Percentiles rank a stretch among this genome's conserved stretches.
phyloP scores from a whole-genome alignment of 2,797 vertebrate species.

The Cirrhinus mrigala region DNA sequence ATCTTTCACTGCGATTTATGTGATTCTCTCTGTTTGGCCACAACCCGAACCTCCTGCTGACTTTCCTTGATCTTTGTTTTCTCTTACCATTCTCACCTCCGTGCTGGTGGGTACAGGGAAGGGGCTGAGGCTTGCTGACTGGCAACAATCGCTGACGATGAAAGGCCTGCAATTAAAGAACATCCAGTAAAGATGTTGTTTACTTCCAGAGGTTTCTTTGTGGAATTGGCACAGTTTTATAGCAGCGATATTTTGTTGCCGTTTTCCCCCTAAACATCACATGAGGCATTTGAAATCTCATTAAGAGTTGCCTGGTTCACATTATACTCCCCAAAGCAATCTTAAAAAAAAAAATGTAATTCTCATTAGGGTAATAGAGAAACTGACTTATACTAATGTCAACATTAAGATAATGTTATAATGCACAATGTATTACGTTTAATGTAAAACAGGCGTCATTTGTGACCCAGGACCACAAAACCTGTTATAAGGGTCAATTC shows the following conservation, averaged over 20 bases:
- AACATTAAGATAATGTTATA: neutral
- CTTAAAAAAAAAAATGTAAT: neutral
- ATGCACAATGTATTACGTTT: neutral
- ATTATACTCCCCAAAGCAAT: neutral
- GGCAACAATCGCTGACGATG: constrained; percentile 95
- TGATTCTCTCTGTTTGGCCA: constrained; percentile 6
- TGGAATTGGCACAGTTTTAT: neutral
- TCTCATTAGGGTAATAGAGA: neutral
- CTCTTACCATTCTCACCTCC: constrained; percentile 97
- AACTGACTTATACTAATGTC: neutral
- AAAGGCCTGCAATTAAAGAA: constrained; percentile 81
- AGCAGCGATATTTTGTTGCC: neutral
- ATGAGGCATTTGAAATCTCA: constrained; percentile 11
- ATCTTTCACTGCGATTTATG: neutral
- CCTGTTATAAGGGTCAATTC: too few relatives aligned
- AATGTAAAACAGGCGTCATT: neutral
- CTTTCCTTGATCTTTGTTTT: constrained; percentile 42
- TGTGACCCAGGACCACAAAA: too few relatives aligned
- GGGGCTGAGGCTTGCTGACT: constrained; percentile 90
- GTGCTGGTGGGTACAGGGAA: constrained; percentile 86
- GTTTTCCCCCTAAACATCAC: neutral
- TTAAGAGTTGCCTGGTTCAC: neutral
- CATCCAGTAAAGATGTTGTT: constrained; percentile 32
- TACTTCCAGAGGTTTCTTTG: neutral
- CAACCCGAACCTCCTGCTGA: constrained; percentile 14